Evolutionary conservation across 2,888 invertebrate genomes (phyloP), one percentile per base, ranked within the genome.

Genomic region (Labia minor): DNA sequence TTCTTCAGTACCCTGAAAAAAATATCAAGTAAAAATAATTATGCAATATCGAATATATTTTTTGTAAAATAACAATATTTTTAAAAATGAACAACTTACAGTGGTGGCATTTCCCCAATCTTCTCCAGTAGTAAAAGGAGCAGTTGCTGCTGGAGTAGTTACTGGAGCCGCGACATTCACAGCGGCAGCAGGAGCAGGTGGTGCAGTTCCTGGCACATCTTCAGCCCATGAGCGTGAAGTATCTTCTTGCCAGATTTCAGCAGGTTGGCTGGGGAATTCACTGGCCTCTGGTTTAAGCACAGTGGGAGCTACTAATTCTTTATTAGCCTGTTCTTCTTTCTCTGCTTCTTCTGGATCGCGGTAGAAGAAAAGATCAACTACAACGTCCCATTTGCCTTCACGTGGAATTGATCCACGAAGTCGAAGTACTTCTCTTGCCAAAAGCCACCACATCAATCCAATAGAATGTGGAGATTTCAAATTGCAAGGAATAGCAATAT

Each of bases 321-420:
- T 92, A 65, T 89, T 89, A 62, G 89, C 90, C 74, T 92, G 92
- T 77, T 96, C 95, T 74, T 96, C 95, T 81, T 96, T 96, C 77
- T 96, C 95, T 72, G 91, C 92, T 82, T 98, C 98, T 81, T 98
- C 97, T 66, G 98, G 96, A 80, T 99, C 98, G 76, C 99, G 90
- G 84, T 95, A 98, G 90, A 99, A 98, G 90, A 96, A 99, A 76
- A 99, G 84, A 80, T 99, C 99, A 0, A 97, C 97, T 73, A 98
- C 98, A 63, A 99, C 92, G 70, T 95, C 94, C 96, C 98, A 99
- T 72, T 94, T 92, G 70, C 86, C 85, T 75, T 94, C 92, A 69
- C 98, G 89, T 14, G 92, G 86, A 73, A 98, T 92, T 66, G 88
- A 87, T 61, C 99, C 99, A 66, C 97, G 88, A 67, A 99, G 86